Conservation (phyloP, 2,797 vertebrate species). For the Sebastiscus tertius region DNA sequence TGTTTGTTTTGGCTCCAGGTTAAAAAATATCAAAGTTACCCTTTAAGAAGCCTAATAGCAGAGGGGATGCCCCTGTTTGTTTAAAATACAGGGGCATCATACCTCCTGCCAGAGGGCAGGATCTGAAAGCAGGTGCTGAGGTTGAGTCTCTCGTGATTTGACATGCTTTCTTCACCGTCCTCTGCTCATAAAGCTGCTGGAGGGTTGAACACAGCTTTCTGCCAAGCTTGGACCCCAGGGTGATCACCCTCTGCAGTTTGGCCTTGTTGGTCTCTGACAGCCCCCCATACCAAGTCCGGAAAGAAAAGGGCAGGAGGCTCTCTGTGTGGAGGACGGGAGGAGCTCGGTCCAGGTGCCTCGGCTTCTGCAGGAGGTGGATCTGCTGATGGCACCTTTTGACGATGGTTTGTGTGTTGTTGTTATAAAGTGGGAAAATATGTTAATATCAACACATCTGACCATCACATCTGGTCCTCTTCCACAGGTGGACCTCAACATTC, state of each 20-base stretch:
- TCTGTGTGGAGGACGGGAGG: background rate
- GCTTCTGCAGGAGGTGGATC: background rate
- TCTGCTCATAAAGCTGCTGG: background rate
- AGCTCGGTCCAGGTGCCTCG: background rate
- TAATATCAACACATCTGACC: background rate
- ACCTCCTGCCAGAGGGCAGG: background rate
- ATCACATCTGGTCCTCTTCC: background rate
- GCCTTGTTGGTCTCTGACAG: background rate
- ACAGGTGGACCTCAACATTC: constrained; percentile 7
- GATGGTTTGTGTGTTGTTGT: background rate
- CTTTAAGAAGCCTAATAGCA: background rate
- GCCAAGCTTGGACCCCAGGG: background rate
- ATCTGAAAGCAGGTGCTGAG: background rate
- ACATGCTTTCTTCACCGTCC: background rate
- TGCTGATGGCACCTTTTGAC: background rate
- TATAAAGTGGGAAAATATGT: background rate
- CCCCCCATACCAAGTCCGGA: background rate
- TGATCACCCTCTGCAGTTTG: background rate
- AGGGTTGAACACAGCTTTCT: background rate
- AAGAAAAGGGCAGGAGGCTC: background rate
- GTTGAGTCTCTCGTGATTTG: too few species aligned
- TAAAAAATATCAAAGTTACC: too few species aligned
- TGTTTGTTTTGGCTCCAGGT: too few species aligned
- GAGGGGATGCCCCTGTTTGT: background rate
- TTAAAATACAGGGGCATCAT: background rate